These are phyloP conservation scores for Thymelicus sylvestris DNA, from an alignment of 2,888 invertebrate species.

Conservation along the genomic window DNA sequence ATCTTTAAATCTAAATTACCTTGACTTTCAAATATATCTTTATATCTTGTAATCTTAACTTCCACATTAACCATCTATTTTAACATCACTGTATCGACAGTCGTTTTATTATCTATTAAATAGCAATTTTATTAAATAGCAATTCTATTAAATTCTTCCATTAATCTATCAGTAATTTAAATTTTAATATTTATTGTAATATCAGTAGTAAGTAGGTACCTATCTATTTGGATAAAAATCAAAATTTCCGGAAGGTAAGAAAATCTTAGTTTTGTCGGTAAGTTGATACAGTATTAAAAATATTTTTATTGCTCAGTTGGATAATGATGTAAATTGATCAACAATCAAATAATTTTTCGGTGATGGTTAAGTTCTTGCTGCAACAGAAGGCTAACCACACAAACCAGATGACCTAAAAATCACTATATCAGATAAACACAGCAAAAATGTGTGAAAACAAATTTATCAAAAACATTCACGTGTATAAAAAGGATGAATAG, in stretches of 20 bases:
- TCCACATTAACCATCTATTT: slow-evolving; percentile 24
- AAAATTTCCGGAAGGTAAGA: slow-evolving; percentile 22
- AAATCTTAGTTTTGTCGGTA: background rate
- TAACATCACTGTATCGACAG: slow-evolving; percentile 7
- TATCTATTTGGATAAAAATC: slow-evolving; percentile 17
- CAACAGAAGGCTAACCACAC: too few relatives aligned
- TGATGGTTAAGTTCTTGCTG: too few relatives aligned
- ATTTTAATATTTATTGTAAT: slow-evolving; percentile 25
- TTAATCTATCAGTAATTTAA: slow-evolving; percentile 10
- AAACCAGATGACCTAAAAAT: too few relatives aligned
- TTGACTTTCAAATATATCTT: slow-evolving; percentile 20
- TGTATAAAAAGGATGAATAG: too few relatives aligned
- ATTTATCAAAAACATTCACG: too few relatives aligned
- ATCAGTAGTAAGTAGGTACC: slow-evolving; percentile 7
- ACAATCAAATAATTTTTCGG: too few relatives aligned
- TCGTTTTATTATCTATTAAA: slow-evolving; percentile 29
- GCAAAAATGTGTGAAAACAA: too few relatives aligned
- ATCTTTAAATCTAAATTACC: slow-evolving; percentile 22
- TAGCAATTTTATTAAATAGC: slow-evolving; percentile 18
- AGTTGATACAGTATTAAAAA: background rate
- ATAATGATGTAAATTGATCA: background rate
- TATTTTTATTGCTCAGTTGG: background rate
- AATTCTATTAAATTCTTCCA: slow-evolving; percentile 18
- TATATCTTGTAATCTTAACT: slow-evolving; percentile 11
- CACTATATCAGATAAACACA: too few relatives aligned